A percentile compares a stretch with the other conserved stretches of the same genome.
These are phyloP conservation scores for Lepidurus packardi DNA, from an alignment of 1,140 invertebrate genomes.

Conservation along the genomic window DNA sequence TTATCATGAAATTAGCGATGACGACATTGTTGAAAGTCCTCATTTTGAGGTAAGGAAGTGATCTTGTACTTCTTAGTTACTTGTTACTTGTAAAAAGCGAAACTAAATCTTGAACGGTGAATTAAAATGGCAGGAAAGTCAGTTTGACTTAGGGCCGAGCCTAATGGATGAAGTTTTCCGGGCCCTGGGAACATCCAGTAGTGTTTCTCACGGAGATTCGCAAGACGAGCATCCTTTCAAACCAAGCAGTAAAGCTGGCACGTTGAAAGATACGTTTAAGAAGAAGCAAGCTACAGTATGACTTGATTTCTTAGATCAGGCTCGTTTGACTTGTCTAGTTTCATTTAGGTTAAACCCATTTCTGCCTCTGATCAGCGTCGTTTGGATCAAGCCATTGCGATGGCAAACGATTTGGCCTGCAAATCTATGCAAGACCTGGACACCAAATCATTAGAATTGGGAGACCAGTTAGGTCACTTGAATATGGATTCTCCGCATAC, in stretches of 20 bases:
- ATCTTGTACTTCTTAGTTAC: constrained; percentile 38
- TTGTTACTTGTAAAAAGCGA: neutral
- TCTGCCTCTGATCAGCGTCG: constrained; percentile 87
- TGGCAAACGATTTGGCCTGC: constrained; percentile 85
- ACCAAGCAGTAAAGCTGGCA: constrained; percentile 38
- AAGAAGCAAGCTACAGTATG: constrained; percentile 72
- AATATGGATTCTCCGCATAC: constrained; percentile 58
- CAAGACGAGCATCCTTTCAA: constrained; percentile 34
- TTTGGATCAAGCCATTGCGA: constrained; percentile 86
- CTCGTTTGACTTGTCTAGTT: neutral
- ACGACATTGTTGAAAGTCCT: constrained; percentile 59
- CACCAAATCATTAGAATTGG: constrained; percentile 43
- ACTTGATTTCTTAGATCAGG: neutral
- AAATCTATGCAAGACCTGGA: constrained; percentile 79
- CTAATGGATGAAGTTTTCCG: constrained; percentile 89
- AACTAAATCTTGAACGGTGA: neutral
- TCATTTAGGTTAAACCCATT: constrained; percentile 75
- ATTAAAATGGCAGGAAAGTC: constrained; percentile 49
- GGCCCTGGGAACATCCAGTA: constrained; percentile 52
- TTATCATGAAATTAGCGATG: constrained; percentile 88
- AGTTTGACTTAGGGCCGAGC: constrained; percentile 85
- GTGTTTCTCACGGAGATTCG: constrained; percentile 29
- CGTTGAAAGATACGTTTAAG: constrained; percentile 46
- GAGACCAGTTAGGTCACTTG: constrained; percentile 36
- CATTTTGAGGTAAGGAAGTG: constrained; percentile 46